Evolutionary conservation across 1,140 invertebrate species (phyloP).

Genomic region (Drosophila tani): DNA sequence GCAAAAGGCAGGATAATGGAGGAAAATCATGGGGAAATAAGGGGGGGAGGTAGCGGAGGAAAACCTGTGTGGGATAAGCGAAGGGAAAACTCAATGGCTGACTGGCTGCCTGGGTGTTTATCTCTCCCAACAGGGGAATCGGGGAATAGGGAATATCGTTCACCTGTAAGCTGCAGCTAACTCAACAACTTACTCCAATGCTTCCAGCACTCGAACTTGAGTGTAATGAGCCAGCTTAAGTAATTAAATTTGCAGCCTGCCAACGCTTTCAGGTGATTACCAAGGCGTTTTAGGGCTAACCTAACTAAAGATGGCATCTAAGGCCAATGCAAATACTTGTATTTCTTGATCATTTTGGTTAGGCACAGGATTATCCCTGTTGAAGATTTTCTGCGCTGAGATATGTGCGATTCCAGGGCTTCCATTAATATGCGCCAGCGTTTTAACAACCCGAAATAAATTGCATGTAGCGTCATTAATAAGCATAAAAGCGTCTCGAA

Average conservation of each 20-base stretch:
- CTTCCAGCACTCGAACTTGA: slow-evolving; percentile 20
- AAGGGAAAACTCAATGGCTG: slow-evolving; percentile 1
- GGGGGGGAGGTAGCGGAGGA: background rate
- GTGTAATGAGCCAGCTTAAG: slow-evolving; percentile 32
- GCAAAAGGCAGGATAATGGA: slow-evolving; percentile 20
- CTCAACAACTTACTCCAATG: slow-evolving; percentile 16
- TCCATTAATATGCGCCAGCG: slow-evolving; percentile 57
- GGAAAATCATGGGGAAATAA: background rate
- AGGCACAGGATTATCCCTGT: too few species aligned
- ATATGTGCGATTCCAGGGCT: too few species aligned
- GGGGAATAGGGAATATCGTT: slow-evolving; percentile 7
- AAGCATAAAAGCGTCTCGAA: slow-evolving; percentile 71
- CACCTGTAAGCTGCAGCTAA: slow-evolving; percentile 42
- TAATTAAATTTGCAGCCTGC: slow-evolving; percentile 31
- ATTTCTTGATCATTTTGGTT: too few species aligned
- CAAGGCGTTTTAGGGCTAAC: background rate
- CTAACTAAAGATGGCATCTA: background rate
- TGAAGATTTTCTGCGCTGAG: too few species aligned
- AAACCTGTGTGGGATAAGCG: background rate
- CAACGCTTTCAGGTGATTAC: background rate
- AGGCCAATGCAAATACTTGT: background rate
- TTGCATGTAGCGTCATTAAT: slow-evolving; percentile 77
- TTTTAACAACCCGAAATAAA: slow-evolving; percentile 74
- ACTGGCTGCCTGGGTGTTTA: slow-evolving; percentile 10
- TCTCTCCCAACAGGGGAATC: slow-evolving; percentile 1